Conservation (phyloP, 2,113 vertebrate species). For the Mormyrus iriodes region DNA sequence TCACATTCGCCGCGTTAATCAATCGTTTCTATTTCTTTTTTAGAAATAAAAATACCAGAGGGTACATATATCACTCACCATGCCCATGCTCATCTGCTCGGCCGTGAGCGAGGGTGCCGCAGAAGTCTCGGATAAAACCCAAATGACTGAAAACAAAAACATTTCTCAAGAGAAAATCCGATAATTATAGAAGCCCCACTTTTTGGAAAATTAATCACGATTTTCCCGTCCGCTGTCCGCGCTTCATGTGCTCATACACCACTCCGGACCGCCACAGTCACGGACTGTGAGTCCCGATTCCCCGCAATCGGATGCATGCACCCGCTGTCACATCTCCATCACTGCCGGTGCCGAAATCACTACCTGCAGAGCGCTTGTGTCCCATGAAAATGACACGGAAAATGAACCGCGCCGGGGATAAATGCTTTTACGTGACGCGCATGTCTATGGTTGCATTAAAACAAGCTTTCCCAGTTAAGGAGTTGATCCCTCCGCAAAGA, state of each 20-base stretch:
- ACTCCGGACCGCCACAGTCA: slow-evolving; percentile 39
- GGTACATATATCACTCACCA: slow-evolving; percentile 68
- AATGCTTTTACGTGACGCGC: background rate
- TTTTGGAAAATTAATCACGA: slow-evolving; percentile 35
- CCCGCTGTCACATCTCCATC: slow-evolving; percentile 7
- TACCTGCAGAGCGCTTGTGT: background rate
- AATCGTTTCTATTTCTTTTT: background rate
- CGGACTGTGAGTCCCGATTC: slow-evolving; percentile 34
- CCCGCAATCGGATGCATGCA: slow-evolving; percentile 19
- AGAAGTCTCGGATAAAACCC: slow-evolving; percentile 44
- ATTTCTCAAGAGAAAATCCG: slow-evolving; percentile 57
- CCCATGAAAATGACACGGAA: background rate
- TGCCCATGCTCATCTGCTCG: slow-evolving; percentile 77
- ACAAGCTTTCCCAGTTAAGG: slow-evolving; percentile 1
- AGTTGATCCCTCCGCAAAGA: background rate
- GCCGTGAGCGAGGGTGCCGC: slow-evolving; percentile 61
- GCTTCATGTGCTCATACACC: slow-evolving; percentile 45
- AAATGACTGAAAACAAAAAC: slow-evolving; percentile 52
- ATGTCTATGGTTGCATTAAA: background rate
- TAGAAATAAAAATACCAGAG: background rate
- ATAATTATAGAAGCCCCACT: slow-evolving; percentile 35
- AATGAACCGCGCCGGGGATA: background rate
- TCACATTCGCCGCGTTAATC: background rate
- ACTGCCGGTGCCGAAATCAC: slow-evolving; percentile 20
- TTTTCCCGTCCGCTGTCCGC: slow-evolving; percentile 44